phyloP scores from a whole-genome alignment of 1,140 invertebrate genomes.

The Apis laboriosa region DNA sequence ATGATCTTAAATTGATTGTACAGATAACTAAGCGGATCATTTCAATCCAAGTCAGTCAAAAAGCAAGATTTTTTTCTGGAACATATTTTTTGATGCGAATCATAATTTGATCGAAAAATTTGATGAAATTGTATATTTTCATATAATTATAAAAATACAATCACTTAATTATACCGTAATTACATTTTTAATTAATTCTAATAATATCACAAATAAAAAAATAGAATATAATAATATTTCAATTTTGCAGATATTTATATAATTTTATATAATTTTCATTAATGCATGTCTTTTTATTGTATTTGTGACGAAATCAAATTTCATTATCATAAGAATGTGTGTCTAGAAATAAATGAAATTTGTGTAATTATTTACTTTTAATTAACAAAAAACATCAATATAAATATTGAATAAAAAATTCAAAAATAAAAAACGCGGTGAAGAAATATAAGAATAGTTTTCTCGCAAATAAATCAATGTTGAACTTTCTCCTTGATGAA shows the following conservation, averaged over 20 bases:
- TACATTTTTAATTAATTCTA: too few relatives aligned
- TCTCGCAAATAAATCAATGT: constrained; percentile 21
- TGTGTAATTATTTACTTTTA: too few relatives aligned
- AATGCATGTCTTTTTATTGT: not conserved
- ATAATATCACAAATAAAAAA: too few relatives aligned
- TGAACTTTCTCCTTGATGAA: constrained; percentile 32
- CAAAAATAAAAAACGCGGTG: constrained; percentile 20
- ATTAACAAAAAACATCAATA: too few relatives aligned
- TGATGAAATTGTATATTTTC: not conserved
- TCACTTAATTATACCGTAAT: too few relatives aligned
- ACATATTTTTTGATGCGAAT: not conserved
- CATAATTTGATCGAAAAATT: not conserved
- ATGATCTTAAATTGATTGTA: constrained; percentile 70
- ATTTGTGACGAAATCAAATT: too few relatives aligned
- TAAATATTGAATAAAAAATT: too few relatives aligned
- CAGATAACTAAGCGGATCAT: constrained; percentile 66
- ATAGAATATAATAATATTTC: too few relatives aligned
- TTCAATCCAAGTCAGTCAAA: constrained; percentile 62
- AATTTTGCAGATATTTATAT: too few relatives aligned
- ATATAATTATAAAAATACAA: not conserved
- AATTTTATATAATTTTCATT: not conserved
- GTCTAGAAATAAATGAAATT: not conserved
- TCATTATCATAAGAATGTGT: not conserved
- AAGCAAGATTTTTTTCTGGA: constrained; percentile 37
- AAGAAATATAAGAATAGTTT: constrained; percentile 14